phyloP scores from a whole-genome alignment of 2,797 vertebrate genomes.

The Tragelaphus eurycerus region DNA sequence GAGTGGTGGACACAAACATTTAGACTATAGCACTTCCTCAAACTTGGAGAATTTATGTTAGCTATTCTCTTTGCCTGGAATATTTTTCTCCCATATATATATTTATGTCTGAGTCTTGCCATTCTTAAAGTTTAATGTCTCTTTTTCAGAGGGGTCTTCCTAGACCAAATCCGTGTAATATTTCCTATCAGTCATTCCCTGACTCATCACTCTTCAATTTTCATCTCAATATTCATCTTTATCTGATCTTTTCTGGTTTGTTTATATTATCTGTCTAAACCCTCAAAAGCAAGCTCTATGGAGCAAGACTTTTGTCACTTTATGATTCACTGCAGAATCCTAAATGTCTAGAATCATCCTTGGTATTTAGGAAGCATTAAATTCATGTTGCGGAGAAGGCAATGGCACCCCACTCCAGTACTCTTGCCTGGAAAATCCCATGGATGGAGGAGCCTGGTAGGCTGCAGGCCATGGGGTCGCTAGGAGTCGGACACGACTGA shows the following conservation, averaged over 20 bases:
- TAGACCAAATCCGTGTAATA: background rate
- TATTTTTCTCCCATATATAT: background rate
- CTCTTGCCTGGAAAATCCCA: too few relatives aligned
- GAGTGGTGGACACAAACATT: background rate
- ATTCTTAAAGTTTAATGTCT: background rate
- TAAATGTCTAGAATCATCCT: background rate
- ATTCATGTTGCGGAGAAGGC: background rate
- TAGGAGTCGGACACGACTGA: too few relatives aligned
- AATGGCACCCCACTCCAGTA: too few relatives aligned
- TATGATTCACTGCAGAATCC: background rate
- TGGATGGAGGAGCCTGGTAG: too few relatives aligned
- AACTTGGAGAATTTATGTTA: background rate
- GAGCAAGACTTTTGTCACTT: background rate
- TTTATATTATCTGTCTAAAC: background rate
- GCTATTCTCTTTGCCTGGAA: background rate
- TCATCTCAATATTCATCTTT: background rate
- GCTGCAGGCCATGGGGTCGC: too few relatives aligned
- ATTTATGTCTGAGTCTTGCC: background rate
- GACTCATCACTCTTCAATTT: background rate
- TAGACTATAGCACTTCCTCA: background rate
- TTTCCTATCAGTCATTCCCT: background rate
- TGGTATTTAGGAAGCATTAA: background rate
- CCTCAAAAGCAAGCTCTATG: background rate
- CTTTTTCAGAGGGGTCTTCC: background rate
- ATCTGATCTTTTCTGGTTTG: background rate